These are phyloP conservation scores for Colaptes auratus DNA, from an alignment of 2,113 vertebrate genomes.

Conservation along the genomic window DNA sequence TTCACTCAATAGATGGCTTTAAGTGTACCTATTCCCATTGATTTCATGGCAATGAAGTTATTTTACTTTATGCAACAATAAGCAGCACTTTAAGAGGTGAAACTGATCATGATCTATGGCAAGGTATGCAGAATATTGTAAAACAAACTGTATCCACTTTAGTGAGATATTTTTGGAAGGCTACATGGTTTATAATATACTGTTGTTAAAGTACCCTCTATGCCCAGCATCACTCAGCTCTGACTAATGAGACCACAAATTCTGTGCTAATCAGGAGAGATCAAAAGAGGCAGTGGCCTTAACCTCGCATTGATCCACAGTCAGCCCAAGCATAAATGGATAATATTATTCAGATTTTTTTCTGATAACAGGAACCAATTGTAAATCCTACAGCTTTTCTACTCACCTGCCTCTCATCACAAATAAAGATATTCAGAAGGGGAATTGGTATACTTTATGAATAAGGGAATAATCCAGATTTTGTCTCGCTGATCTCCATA, in stretches of 20 bases:
- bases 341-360: not conserved
- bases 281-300: not conserved
- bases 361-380: not conserved
- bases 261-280: not conserved
- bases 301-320: not conserved
- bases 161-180: not conserved
- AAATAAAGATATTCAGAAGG: not conserved
- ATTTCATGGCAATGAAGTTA: not conserved
- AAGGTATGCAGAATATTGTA: not conserved
- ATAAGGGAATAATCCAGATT: not conserved
- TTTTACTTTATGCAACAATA: not conserved
- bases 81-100: not conserved
- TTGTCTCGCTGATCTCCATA: not conserved
- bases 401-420: not conserved
- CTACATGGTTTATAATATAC: not conserved
- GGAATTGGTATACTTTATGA: not conserved
- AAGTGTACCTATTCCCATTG: not conserved
- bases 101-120: not conserved
- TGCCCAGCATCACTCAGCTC: accelerated
- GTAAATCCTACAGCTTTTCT: not conserved
- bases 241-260: not conserved
- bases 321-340: not conserved
- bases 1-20: not conserved
- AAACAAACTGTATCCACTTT: not conserved
- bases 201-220: not conserved